Conservation (phyloP, 2,113 vertebrate species). For the Muntiacus muntjak region DNA sequence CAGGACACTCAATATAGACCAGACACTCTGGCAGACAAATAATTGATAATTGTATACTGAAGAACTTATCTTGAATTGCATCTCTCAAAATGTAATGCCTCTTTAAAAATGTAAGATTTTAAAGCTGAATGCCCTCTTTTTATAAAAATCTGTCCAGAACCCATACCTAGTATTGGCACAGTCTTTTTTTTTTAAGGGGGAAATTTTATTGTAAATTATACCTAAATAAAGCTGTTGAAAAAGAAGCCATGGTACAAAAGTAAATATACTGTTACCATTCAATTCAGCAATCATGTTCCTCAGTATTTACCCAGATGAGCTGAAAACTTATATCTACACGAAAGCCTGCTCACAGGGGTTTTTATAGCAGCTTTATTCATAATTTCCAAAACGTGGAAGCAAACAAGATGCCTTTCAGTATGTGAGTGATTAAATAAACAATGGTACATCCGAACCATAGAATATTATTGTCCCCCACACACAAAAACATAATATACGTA, state of each 20-base stretch:
- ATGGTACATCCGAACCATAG: background rate
- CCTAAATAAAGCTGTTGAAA: background rate
- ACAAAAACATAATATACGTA: background rate
- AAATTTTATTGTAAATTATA: background rate
- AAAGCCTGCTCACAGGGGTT: background rate
- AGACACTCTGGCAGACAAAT: background rate
- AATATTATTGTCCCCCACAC: background rate
- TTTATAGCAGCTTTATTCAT: background rate
- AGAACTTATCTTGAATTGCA: background rate
- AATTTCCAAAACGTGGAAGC: background rate
- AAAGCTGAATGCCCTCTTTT: background rate
- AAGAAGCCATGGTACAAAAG: background rate
- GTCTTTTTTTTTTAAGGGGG: background rate
- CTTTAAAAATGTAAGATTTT: background rate
- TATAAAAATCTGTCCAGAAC: background rate
- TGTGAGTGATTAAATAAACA: background rate
- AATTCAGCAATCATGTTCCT: background rate
- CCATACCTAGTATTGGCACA: background rate
- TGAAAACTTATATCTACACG: background rate
- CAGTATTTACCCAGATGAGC: background rate
- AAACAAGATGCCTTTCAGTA: background rate
- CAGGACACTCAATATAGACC: background rate
- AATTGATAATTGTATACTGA: background rate
- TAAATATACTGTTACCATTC: background rate
- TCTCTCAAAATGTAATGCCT: background rate